These are phyloP conservation scores for Crambe crambe DNA, from an alignment of 37 sponge, comb jelly and placozoan species.

Conservation along the genomic window DNA sequence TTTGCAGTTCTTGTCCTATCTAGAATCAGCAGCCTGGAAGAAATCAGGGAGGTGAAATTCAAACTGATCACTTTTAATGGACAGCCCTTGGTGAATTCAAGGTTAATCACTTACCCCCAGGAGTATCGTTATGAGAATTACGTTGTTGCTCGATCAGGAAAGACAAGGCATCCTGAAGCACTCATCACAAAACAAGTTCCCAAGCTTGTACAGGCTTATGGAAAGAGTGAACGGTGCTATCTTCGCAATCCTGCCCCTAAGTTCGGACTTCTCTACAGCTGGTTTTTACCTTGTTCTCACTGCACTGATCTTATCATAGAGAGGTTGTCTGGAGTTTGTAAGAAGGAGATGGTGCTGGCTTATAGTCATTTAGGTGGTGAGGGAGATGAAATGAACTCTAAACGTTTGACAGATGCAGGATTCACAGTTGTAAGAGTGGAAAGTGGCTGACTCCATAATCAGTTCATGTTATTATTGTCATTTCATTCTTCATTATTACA, in stretches of 20 bases:
- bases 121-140: constrained; percentile 4
- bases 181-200: neutral
- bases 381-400: too few relatives aligned
- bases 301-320: neutral
- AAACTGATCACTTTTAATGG: constrained; percentile 9
- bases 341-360: neutral
- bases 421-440: neutral
- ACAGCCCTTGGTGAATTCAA: neutral
- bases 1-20: constrained; percentile 4
- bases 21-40: neutral
- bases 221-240: neutral
- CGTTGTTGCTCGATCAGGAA: neutral
- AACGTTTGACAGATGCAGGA: neutral
- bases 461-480: neutral
- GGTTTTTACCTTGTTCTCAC: neutral
- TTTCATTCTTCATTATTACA: neutral
- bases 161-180: neutral
- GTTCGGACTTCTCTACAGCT: neutral
- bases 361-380: neutral
- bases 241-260: neutral
- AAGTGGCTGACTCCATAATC: neutral
- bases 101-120: neutral
- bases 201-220: neutral
- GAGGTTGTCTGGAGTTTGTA: neutral
- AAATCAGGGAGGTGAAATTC: neutral